Evolutionary conservation across 2,888 invertebrate species (phyloP).

Genomic region (Zaprionus bogoriensis): DNA sequence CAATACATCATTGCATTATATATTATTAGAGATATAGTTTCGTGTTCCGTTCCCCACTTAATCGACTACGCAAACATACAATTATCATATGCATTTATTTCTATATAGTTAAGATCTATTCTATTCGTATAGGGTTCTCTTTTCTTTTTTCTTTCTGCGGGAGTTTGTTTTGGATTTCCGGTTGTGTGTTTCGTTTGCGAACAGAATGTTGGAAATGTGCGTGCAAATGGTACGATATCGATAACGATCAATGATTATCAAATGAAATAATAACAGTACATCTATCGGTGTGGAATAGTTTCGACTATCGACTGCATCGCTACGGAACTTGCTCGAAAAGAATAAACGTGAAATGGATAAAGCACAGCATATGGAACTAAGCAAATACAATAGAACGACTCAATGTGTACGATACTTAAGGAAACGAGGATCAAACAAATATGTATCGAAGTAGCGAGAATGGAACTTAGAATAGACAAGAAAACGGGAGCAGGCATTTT

Average conservation of each 20-base stretch:
- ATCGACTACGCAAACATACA: slow-evolving; percentile 18
- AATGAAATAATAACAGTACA: slow-evolving; percentile 44
- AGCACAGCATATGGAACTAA: slow-evolving; percentile 39
- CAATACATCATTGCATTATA: slow-evolving; percentile 27
- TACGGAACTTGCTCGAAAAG: slow-evolving; percentile 31
- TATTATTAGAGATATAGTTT: slow-evolving; percentile 17
- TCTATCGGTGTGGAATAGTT: slow-evolving; percentile 39
- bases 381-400: slow-evolving; percentile 20
- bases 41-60: slow-evolving; percentile 27
- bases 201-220: slow-evolving; percentile 37
- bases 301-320: slow-evolving; percentile 32
- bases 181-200: slow-evolving; percentile 4
- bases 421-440: not conserved
- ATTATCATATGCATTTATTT: slow-evolving; percentile 1
- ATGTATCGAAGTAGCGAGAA: slow-evolving; percentile 1
- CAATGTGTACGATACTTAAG: not conserved
- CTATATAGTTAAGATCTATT: not conserved
- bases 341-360: slow-evolving; percentile 23
- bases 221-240: slow-evolving; percentile 52
- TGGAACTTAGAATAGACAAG: slow-evolving; percentile 12
- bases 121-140: not conserved
- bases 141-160: not conserved
- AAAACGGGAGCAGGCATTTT: slow-evolving; percentile 24
- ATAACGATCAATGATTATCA: slow-evolving; percentile 23
- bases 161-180: not conserved